Conservation (phyloP, 2,113 vertebrate species). For the Malurus alboscapulatus region DNA sequence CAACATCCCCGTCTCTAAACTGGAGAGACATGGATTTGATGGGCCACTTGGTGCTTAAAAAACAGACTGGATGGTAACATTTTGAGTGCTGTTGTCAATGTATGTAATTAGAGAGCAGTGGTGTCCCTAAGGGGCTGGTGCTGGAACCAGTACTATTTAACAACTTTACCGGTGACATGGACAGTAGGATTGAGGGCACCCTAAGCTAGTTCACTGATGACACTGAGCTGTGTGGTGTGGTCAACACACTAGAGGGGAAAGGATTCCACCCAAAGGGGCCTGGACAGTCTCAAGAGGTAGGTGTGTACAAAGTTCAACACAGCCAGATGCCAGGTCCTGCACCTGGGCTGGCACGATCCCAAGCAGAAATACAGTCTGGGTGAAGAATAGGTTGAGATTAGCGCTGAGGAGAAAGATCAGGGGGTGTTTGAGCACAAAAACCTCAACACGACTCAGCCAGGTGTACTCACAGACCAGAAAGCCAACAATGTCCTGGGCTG, state of each 20-base stretch:
- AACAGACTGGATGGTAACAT: background rate
- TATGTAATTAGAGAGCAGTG: too few species aligned
- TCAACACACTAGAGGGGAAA: background rate
- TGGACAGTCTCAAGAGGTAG: background rate
- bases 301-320: background rate
- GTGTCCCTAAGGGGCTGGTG: too few species aligned
- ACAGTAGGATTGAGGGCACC: background rate
- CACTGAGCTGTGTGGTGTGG: background rate
- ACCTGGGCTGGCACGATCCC: too few species aligned
- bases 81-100: background rate
- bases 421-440: background rate
- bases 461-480: background rate
- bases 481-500: background rate
- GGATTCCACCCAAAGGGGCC: background rate
- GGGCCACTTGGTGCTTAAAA: background rate
- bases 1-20: background rate
- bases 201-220: background rate
- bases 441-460: background rate
- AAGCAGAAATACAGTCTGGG: background rate
- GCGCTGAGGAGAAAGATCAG: background rate
- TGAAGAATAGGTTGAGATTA: background rate
- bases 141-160: background rate
- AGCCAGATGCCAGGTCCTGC: background rate
- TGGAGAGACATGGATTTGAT: background rate
- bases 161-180: background rate